Evolutionary conservation across 2,888 invertebrate species (phyloP), one percentile per base, ranked within the genome.

Genomic region (Lithophane socia): DNA sequence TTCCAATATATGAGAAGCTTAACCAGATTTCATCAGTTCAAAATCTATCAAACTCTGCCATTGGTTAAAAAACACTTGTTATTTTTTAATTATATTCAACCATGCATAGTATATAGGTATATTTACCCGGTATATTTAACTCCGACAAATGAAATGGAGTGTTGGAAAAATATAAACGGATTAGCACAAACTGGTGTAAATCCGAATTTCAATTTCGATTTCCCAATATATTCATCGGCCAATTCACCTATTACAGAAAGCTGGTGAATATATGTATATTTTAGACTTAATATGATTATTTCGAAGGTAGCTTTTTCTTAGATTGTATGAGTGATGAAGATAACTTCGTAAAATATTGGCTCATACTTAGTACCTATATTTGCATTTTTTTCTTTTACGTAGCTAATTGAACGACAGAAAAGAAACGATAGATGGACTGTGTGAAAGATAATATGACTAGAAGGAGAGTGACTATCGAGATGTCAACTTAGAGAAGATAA

Each of bases 141-240:
- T 71, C 12, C n/a, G 16, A 12, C 37, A 65, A 64, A 63, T 70
- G 58, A 77, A 75, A 66, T 60, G 42, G 29, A 73, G 56, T 78
- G 67, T 37, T 29, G 64, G 56, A 21, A 74, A 79, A 58, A 63
- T 74, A 80, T 63, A 80, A 78, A 69, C 49, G 74, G 83, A 79
- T 88, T 81, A 85, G n/a, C 79, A 69, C 65, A 71, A 75, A 79
- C 73, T 61, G 73, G 76, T 87, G 80, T 88, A 80, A 85, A 88
- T 83, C 78, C 77, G 70, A 82, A 82, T 80, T 69, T 65, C 80
- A 85, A 88, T 87, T 87, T 77, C 68, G 64, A 68, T 82, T 79
- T 79, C 37, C 66, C 37, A 76, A 80, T 81, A 66, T 65, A 79
- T 82, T 69, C 74, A 80, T 67, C 64, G 77, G 52, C 7, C 76